These are phyloP conservation scores for Drosophila micromelanica DNA, from an alignment of 1,140 invertebrate species.

Conservation along the genomic window DNA sequence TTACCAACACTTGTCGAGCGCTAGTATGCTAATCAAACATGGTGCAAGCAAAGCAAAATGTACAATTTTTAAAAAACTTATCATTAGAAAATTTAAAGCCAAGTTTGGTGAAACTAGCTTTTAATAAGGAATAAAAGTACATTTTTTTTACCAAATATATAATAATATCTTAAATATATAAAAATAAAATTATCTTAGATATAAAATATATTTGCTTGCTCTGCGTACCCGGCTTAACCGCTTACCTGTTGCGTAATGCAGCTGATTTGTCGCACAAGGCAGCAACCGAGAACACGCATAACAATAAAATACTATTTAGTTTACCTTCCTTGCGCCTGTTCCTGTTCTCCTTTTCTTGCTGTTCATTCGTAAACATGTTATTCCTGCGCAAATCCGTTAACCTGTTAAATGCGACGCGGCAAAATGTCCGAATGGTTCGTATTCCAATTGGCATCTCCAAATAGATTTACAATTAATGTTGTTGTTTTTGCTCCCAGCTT, in stretches of 20 bases:
- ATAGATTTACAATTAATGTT: slow-evolving; percentile 8
- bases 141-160: too few species aligned
- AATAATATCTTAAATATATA: too few species aligned
- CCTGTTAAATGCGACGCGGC: slow-evolving; percentile 30
- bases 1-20: slow-evolving; percentile 26
- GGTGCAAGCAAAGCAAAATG: background rate
- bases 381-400: slow-evolving; percentile 58
- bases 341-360: slow-evolving; percentile 25
- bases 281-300: slow-evolving; percentile 21
- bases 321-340: background rate
- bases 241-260: slow-evolving; percentile 48
- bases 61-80: background rate
- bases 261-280: slow-evolving; percentile 33
- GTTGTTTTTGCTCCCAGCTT: slow-evolving; percentile 33
- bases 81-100: background rate
- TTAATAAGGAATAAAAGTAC: too few species aligned
- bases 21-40: slow-evolving; percentile 23
- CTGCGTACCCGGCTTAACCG: slow-evolving; percentile 12
- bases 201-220: background rate
- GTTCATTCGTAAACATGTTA: slow-evolving; percentile 44
- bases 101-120: too few species aligned
- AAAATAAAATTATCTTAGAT: too few species aligned
- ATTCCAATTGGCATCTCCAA: slow-evolving; percentile 12
- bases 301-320: slow-evolving; percentile 8
- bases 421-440: slow-evolving; percentile 50